phyloP scores from a whole-genome alignment of 2,888 invertebrate genomes.

The Thereva unica region DNA sequence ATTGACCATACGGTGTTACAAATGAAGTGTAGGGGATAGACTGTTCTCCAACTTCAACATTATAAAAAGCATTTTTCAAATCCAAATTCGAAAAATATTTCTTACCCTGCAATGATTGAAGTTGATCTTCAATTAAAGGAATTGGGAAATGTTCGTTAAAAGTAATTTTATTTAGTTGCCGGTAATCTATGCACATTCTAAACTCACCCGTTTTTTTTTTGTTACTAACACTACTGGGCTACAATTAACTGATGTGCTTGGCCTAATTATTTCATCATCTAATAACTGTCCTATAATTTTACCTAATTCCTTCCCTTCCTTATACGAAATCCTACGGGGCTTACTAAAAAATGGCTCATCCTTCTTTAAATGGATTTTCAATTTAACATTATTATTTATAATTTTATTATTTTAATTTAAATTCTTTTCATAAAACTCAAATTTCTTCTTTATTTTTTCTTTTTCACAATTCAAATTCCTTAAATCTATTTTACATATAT shows the following conservation, averaged over 20 bases:
- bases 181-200: slow-evolving; percentile 20
- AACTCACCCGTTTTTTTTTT: not conserved
- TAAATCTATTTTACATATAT: too few relatives aligned
- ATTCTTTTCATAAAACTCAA: too few relatives aligned
- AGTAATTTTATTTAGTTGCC: slow-evolving; percentile 23
- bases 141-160: slow-evolving; percentile 18
- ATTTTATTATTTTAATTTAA: too few relatives aligned
- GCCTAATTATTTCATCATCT: slow-evolving; percentile 16
- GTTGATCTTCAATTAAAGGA: slow-evolving; percentile 20
- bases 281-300: slow-evolving; percentile 19
- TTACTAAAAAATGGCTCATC: slow-evolving; percentile 15
- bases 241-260: slow-evolving; percentile 17
- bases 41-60: slow-evolving; percentile 39
- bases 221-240: slow-evolving; percentile 17
- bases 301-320: slow-evolving; percentile 3
- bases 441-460: too few relatives aligned
- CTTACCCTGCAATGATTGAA: slow-evolving; percentile 15
- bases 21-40: slow-evolving; percentile 5
- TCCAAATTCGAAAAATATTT: slow-evolving; percentile 40
- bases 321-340: slow-evolving; percentile 20
- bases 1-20: slow-evolving; percentile 13
- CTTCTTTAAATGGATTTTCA: slow-evolving; percentile 6
- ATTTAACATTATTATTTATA: not conserved
- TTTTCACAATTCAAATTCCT: too few relatives aligned
- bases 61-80: slow-evolving; percentile 10